Evolutionary conservation across 1,140 invertebrate species (phyloP).

Genomic region (Hyphantria cunea): DNA sequence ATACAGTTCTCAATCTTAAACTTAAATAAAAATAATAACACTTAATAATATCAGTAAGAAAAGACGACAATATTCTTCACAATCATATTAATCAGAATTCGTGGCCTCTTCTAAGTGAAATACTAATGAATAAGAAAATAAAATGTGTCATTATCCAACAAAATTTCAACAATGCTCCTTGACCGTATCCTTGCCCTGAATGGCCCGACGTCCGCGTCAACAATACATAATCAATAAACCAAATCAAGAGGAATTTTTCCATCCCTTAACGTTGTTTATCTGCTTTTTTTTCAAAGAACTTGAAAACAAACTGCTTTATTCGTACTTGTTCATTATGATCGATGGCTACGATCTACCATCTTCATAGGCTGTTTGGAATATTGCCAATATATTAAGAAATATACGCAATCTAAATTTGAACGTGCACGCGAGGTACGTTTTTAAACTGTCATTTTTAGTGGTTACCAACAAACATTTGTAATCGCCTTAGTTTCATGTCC

Average conservation of each 20-base stretch:
- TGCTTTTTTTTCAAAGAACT: conserved; percentile 4
- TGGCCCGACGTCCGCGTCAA: not conserved
- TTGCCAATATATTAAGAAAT: conserved; percentile 10
- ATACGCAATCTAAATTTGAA: not conserved
- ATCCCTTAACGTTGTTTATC: conserved; percentile 4
- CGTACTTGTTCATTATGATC: conserved; percentile 23
- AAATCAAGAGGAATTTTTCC: conserved; percentile 6
- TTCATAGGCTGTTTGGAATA: conserved; percentile 15
- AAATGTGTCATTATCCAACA: no score
- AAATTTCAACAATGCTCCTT: no score
- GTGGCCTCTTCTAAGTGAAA: no score
- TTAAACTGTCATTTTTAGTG: not conserved
- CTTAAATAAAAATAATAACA: no score
- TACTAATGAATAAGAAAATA: no score
- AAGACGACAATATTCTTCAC: no score
- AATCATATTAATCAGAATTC: no score
- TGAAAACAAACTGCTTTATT: conserved; percentile 16
- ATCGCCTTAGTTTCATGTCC: no score
- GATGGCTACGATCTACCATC: conserved; percentile 12
- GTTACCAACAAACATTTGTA: no score
- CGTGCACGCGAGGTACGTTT: not conserved
- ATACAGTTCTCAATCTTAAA: no score
- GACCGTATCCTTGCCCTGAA: no score
- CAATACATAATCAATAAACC: conserved; percentile 5
- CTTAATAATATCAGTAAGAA: no score